Base-by-base conservation (phyloP, 2,797 vertebrate genomes). In the Aythya fuligula region DNA sequence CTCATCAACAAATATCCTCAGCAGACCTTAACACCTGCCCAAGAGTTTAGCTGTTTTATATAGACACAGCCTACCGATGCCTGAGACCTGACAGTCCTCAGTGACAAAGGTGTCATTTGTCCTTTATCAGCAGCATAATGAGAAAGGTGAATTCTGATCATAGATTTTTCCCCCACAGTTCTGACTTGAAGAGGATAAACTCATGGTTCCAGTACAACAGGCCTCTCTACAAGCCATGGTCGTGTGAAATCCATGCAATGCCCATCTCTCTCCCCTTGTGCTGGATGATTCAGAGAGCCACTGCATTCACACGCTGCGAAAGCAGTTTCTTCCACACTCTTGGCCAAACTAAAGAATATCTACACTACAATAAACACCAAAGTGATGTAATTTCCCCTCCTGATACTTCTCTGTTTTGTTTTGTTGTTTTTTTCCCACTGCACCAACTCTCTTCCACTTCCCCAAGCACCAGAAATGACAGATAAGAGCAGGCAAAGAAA, bases 401-500 rank as follows among this genome's bases (percentile, higher is more conserved):
- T 88, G 73, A 22, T 76, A 58, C 25, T 89, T 83, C 47, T 62
- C 76, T 81, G 66, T 9, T 89, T 82, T 89, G 43, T 43, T 43
- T 19, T 43, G 43, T 19, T 43, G 18, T 9, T 4, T 43, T 65
- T 82, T 27, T 27, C 49, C 58, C 19, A 5, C 64, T 76, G 78
- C 67, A 76, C 73, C 34, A 89, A 9, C 16, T 83, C 60, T 74
- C 73, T 94, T 92, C 91, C 6, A 2, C 83, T 62, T 71, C 56
- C 57, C 69, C 9, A 72, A 25, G 57, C 82, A 71, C 64, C 76
- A 88, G 80, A 88, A 93, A 86, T 54, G 67, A 94, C 80, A 94
- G 74, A 76, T 58, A 79, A 71, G 85, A 58, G 49, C 91, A 86
- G 9, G 54, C 43, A 91, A 80, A 95, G 91, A 91, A 93, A 93